phyloP scores from a whole-genome alignment of 2,888 invertebrate species.

The Lasius platythorax region DNA sequence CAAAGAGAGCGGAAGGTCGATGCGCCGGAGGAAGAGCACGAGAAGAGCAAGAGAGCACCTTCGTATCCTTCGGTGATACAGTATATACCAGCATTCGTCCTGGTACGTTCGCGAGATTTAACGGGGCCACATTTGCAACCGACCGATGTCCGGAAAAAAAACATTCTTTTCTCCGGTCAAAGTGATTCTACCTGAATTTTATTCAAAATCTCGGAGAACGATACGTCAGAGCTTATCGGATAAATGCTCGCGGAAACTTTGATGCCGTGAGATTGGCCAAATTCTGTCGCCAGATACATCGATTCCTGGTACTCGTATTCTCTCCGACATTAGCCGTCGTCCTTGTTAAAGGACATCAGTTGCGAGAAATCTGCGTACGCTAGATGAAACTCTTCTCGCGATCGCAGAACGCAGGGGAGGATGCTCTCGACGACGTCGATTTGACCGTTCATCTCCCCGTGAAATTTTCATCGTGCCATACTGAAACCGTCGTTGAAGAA shows the following conservation, averaged over 20 bases:
- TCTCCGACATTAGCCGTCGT: background rate
- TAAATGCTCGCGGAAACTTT: background rate
- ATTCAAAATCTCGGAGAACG: background rate
- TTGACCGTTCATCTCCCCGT: background rate
- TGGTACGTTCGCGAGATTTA: slow-evolving; percentile 68
- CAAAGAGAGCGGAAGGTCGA: slow-evolving; percentile 46
- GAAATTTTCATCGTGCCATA: background rate
- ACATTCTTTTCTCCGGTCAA: slow-evolving; percentile 33
- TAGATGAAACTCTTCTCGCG: background rate
- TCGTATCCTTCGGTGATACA: slow-evolving; percentile 73
- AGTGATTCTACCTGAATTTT: slow-evolving; percentile 43
- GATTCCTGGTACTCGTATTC: background rate
- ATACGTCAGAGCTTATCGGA: background rate
- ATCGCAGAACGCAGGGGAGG: too few relatives aligned
- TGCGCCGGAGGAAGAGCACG: slow-evolving; percentile 55
- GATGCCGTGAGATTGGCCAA: background rate
- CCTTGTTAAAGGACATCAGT: background rate
- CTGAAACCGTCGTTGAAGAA: background rate
- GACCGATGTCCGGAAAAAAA: slow-evolving; percentile 56
- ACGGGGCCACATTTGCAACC: slow-evolving; percentile 62
- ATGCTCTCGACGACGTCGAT: background rate
- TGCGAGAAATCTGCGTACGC: background rate
- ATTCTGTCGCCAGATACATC: background rate
- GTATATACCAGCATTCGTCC: slow-evolving; percentile 72
- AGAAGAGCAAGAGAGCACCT: slow-evolving; percentile 68